Evolutionary conservation across 2,888 invertebrate genomes (phyloP).

Genomic region (Herminia tarsipennalis): DNA sequence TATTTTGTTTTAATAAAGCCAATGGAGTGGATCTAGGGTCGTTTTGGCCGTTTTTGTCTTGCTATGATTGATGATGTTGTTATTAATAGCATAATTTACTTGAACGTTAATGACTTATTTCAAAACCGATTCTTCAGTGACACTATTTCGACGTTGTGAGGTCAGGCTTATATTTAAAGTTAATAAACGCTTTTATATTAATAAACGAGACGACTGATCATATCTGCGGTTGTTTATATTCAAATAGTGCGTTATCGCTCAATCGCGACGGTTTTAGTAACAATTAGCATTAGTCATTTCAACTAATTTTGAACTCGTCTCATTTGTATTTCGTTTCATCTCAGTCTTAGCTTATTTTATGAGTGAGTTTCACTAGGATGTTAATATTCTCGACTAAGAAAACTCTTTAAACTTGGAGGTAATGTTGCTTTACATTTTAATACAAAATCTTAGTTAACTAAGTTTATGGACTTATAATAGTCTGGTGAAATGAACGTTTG

Average conservation of each 20-base stretch:
- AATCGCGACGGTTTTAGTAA: conserved; percentile 22
- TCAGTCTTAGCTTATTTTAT: conserved; percentile 23
- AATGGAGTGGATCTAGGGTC: conserved; percentile 46
- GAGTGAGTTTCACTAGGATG: conserved; percentile 12
- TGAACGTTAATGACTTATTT: conserved; percentile 35
- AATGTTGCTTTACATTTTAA: conserved; percentile 7
- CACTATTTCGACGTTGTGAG: conserved; percentile 21
- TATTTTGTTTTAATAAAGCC: conserved; percentile 48
- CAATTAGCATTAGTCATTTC: conserved; percentile 30
- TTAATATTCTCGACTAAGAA: conserved; percentile 10
- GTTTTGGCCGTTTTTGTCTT: conserved; percentile 36
- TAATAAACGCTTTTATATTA: conserved; percentile 31
- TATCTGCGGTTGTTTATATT: conserved; percentile 26
- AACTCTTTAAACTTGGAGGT: background rate
- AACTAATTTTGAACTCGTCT: conserved; percentile 23
- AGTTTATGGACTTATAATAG: conserved; percentile 9
- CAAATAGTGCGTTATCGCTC: conserved; percentile 28
- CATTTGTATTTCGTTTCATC: conserved; percentile 30
- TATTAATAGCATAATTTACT: conserved; percentile 32
- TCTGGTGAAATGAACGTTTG: background rate
- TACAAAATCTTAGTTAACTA: conserved; percentile 7
- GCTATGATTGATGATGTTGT: conserved; percentile 37
- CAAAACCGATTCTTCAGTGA: conserved; percentile 30
- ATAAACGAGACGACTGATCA: conserved; percentile 25
- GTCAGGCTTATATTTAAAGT: conserved; percentile 23